Conservation (phyloP, 2,888 invertebrate genomes). For the Drosophila pseudotalamancana region DNA sequence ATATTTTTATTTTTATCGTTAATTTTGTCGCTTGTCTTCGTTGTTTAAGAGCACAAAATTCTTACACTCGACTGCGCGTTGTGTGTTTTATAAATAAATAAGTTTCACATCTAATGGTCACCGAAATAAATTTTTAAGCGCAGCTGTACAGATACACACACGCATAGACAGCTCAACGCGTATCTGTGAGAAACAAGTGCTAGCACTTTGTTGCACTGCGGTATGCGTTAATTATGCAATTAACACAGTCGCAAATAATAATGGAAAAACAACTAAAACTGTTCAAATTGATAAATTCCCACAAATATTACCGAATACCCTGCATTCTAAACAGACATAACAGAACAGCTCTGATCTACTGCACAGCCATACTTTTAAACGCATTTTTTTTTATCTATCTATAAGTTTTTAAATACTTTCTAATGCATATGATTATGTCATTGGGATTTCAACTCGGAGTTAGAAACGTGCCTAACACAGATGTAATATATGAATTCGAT, state of each 20-base stretch:
- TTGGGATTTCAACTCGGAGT: too few relatives aligned
- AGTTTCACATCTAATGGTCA: constrained; percentile 56
- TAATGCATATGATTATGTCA: too few relatives aligned
- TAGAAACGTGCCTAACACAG: too few relatives aligned
- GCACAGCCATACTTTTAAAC: too few relatives aligned
- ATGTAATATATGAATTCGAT: background rate
- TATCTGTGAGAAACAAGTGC: constrained; percentile 21
- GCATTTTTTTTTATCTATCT: too few relatives aligned
- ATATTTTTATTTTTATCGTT: constrained; percentile 37
- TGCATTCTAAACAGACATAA: background rate
- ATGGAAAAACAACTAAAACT: background rate
- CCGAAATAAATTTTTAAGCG: constrained; percentile 60
- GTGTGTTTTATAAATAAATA: constrained; percentile 68
- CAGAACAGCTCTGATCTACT: too few relatives aligned
- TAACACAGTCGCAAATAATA: constrained; percentile 18
- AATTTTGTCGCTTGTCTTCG: constrained; percentile 45
- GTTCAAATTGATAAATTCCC: constrained; percentile 38
- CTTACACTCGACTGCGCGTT: constrained; percentile 74
- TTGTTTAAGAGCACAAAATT: constrained; percentile 45
- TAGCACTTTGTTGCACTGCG: constrained; percentile 44
- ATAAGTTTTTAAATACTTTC: too few relatives aligned
- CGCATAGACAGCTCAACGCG: constrained; percentile 12
- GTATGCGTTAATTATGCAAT: constrained; percentile 66
- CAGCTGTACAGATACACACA: constrained; percentile 28
- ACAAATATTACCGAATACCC: constrained; percentile 15